These are phyloP conservation scores for Characodon lateralis DNA, from an alignment of 2,797 vertebrate species.

Conservation along the genomic window DNA sequence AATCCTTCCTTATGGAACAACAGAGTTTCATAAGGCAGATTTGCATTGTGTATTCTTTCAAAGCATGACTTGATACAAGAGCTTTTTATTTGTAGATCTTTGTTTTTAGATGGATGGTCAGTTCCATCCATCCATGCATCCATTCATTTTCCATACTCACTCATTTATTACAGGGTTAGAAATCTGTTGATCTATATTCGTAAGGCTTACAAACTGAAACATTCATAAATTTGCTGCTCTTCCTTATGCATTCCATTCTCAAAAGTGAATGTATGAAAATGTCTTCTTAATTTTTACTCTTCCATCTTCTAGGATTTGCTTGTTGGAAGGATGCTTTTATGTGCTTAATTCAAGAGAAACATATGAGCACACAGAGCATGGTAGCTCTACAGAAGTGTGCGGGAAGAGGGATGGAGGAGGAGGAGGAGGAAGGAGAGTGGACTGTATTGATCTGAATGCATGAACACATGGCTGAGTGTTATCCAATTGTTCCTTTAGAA, in stretches of 20 bases:
- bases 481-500: slow-evolving; percentile 49
- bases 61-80: too few relatives aligned
- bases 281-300: neutral
- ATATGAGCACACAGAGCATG: slow-evolving; percentile 14
- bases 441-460: slow-evolving; percentile 52
- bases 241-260: neutral
- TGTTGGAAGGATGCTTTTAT: slow-evolving; percentile 11
- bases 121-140: too few relatives aligned
- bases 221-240: neutral
- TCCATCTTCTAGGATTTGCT: neutral
- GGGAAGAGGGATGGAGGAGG: slow-evolving; percentile 15
- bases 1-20: neutral
- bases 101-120: too few relatives aligned
- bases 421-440: slow-evolving; percentile 30
- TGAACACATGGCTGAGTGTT: slow-evolving; percentile 53
- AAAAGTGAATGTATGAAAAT: neutral
- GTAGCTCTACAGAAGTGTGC: slow-evolving; percentile 6
- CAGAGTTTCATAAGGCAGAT: too few relatives aligned
- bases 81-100: too few relatives aligned
- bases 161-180: too few relatives aligned
- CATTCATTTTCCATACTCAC: too few relatives aligned
- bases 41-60: too few relatives aligned
- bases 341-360: slow-evolving; percentile 6
- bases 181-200: neutral
- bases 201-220: neutral